A percentile compares a stretch with the other conserved stretches of the same genome.
These are phyloP conservation scores for Tautogolabrus adspersus DNA, from an alignment of 2,113 vertebrate species.

Conservation along the genomic window DNA sequence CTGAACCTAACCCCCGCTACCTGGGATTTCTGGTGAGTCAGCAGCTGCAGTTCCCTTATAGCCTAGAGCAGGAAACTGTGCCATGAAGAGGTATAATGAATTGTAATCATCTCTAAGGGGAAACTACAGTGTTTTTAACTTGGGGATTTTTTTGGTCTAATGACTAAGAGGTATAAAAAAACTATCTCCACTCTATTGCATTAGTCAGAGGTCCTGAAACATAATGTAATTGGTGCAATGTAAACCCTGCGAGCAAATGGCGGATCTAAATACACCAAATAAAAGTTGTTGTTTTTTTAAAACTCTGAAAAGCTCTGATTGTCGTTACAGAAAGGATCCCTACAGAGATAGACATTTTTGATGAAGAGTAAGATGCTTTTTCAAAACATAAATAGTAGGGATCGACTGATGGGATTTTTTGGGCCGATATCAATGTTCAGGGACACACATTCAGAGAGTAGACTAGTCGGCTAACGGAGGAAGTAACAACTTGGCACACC, in stretches of 20 bases:
- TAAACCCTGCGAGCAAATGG: background rate
- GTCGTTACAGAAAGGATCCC: background rate
- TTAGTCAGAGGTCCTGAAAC: background rate
- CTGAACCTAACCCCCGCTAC: conserved; percentile 88
- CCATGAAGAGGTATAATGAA: conserved; percentile 1
- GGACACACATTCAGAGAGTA: no score
- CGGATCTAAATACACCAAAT: background rate
- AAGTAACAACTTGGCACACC: no score
- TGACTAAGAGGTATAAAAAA: background rate
- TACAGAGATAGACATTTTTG: no score
- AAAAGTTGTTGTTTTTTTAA: background rate
- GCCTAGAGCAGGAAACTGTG: background rate
- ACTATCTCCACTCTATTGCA: background rate
- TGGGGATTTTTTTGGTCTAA: background rate
- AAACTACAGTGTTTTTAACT: background rate
- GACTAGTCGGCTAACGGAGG: no score
- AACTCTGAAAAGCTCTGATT: no score
- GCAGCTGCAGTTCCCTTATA: background rate
- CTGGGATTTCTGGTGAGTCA: conserved; percentile 95
- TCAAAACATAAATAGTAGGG: no score
- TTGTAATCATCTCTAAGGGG: background rate
- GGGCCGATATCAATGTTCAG: no score
- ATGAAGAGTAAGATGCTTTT: no score
- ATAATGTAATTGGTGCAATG: background rate
- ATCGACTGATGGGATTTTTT: no score